These are phyloP conservation scores for Parotocinclus haroldoi DNA, from an alignment of 2,797 vertebrate genomes.

Conservation along the genomic window DNA sequence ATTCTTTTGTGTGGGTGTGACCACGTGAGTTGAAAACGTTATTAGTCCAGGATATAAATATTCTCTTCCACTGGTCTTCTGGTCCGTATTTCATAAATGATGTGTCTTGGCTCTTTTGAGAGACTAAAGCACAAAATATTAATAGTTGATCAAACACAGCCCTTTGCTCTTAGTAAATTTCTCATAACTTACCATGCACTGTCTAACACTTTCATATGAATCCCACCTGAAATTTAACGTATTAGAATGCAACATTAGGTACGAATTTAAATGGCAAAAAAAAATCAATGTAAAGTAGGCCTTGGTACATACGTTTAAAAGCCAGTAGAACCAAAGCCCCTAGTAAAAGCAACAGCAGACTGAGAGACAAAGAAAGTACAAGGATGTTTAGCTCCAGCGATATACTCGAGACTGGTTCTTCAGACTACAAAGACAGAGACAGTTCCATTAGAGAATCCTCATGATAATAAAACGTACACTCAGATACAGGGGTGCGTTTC, in stretches of 20 bases:
- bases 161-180: not conserved
- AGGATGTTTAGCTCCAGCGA: constrained; percentile 69
- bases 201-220: constrained; percentile 56
- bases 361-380: constrained; percentile 66
- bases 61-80: constrained; percentile 71
- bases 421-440: constrained; percentile 53
- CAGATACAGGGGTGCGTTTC: too few species aligned
- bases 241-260: not conserved
- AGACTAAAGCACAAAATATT: constrained; percentile 55
- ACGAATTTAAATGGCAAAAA: not conserved
- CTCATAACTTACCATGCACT: constrained; percentile 63
- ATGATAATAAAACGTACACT: not conserved
- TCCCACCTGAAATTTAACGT: constrained; percentile 54
- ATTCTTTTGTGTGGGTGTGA: not conserved
- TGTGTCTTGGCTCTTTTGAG: constrained; percentile 71
- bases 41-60: constrained; percentile 72
- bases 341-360: constrained; percentile 55
- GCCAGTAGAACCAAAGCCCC: constrained; percentile 58
- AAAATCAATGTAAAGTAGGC: not conserved
- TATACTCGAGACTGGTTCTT: constrained; percentile 60
- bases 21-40: not conserved
- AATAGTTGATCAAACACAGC: not conserved
- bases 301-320: constrained; percentile 62
- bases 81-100: constrained; percentile 74
- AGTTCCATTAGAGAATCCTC: not conserved